These are phyloP conservation scores for Proctacanthus coquilletti DNA, from an alignment of 1,140 invertebrate genomes.

Conservation along the genomic window DNA sequence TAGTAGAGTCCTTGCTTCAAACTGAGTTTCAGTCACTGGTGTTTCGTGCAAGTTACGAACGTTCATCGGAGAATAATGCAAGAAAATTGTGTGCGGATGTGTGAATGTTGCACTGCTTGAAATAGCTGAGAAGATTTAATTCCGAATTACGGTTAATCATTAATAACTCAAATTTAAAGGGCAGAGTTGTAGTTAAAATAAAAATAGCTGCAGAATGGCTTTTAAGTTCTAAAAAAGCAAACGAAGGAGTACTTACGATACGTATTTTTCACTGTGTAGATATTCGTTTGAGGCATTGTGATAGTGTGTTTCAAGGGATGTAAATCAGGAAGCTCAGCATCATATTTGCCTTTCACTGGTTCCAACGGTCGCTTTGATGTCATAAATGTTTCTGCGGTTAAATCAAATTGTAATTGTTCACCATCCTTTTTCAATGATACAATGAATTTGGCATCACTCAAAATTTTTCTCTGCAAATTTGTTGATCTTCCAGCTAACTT, in stretches of 20 bases:
- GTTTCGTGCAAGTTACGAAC: conserved; percentile 52
- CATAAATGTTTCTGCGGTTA: conserved; percentile 45
- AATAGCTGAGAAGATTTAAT: too few species aligned
- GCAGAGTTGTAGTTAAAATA: too few species aligned
- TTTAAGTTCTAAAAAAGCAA: too few species aligned
- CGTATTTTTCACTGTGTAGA: conserved; percentile 42
- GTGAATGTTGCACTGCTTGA: conserved; percentile 21
- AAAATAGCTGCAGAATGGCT: too few species aligned
- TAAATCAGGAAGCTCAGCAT: conserved; percentile 46
- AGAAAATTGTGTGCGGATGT: conserved; percentile 57
- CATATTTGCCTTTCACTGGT: conserved; percentile 33
- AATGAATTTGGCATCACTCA: conserved; percentile 39
- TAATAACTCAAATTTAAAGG: too few species aligned
- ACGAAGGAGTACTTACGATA: conserved; percentile 63
- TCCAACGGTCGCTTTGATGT: conserved; percentile 42
- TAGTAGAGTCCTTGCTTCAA: conserved; percentile 46
- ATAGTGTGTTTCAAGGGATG: conserved; percentile 52
- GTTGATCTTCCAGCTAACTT: conserved; percentile 36
- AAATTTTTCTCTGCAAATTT: conserved; percentile 35
- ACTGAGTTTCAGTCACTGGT: conserved; percentile 45
- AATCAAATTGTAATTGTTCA: conserved; percentile 45
- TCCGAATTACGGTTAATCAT: too few species aligned
- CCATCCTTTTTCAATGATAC: conserved; percentile 42
- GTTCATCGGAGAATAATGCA: conserved; percentile 43
- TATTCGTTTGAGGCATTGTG: conserved; percentile 44